Conservation (phyloP, 2,113 vertebrate genomes). For the Amphiprion percula region DNA sequence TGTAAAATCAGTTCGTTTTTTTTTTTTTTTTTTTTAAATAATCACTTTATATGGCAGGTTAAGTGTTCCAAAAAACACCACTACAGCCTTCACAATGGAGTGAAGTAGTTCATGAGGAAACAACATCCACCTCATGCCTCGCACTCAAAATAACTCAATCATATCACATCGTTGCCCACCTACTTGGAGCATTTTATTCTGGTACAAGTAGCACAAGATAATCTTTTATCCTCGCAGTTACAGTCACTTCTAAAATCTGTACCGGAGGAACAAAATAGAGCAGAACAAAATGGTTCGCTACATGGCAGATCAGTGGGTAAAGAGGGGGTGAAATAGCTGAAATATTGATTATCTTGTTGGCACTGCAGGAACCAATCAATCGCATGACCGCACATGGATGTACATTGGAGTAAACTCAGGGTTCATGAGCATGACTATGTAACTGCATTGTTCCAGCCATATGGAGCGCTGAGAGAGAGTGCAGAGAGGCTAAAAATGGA, state of each 20-base stretch:
- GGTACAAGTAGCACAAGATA: slow-evolving; percentile 10
- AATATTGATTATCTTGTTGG: slow-evolving; percentile 75
- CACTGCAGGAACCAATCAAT: slow-evolving; percentile 69
- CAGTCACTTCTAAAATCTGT: slow-evolving; percentile 29
- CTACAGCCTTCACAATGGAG: background rate
- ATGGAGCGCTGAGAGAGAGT: background rate
- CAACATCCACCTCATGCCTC: slow-evolving; percentile 8
- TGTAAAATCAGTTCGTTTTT: background rate
- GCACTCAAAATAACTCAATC: slow-evolving; percentile 27
- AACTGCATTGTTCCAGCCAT: slow-evolving; percentile 9
- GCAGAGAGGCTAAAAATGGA: slow-evolving; percentile 32
- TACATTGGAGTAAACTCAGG: slow-evolving; percentile 24
- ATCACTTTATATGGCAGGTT: background rate
- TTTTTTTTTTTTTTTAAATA: too few relatives aligned
- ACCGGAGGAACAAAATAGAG: slow-evolving; percentile 26
- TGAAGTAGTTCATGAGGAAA: slow-evolving; percentile 25
- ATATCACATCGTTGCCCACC: slow-evolving; percentile 35
- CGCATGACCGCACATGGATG: slow-evolving; percentile 52
- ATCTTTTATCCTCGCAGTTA: slow-evolving; percentile 1
- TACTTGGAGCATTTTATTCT: slow-evolving; percentile 43
- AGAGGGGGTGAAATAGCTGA: slow-evolving; percentile 55
- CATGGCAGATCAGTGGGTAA: slow-evolving; percentile 52
- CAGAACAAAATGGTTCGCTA: slow-evolving; percentile 30
- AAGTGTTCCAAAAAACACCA: background rate
- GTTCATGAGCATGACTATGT: slow-evolving; percentile 32